phyloP scores from a whole-genome alignment of 2,113 vertebrate species.

The Saccopteryx bilineata region DNA sequence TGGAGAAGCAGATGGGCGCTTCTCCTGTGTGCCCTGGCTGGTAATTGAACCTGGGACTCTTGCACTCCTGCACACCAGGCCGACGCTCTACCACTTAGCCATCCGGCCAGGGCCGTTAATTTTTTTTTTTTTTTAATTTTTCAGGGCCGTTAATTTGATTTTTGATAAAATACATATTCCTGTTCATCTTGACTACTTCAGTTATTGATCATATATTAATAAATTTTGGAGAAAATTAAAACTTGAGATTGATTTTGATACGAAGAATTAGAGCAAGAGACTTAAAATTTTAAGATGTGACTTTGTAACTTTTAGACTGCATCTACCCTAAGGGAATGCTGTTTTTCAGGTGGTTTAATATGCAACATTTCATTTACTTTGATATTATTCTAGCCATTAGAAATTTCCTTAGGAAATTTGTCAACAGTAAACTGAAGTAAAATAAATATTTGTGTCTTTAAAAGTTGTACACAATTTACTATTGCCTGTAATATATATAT shows the following conservation, averaged over 20 bases:
- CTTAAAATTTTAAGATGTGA: conserved; percentile 21
- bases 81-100: too few relatives aligned
- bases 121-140: too few relatives aligned
- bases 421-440: neutral
- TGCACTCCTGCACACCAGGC: too few relatives aligned
- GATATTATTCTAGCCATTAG: neutral
- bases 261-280: conserved; percentile 7
- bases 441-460: neutral
- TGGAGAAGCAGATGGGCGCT: too few relatives aligned
- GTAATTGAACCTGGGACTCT: too few relatives aligned
- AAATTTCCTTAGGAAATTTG: conserved; percentile 20
- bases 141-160: neutral
- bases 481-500: neutral
- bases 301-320: neutral
- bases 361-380: conserved; percentile 34
- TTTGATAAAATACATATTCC: neutral
- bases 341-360: neutral
- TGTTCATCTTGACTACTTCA: neutral
- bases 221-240: conserved; percentile 31
- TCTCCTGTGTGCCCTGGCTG: too few relatives aligned
- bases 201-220: neutral
- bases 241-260: conserved; percentile 38
- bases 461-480: neutral
- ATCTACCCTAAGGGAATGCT: neutral
- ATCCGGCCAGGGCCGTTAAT: too few relatives aligned